phyloP scores from a whole-genome alignment of 2,888 invertebrate genomes.

The Pecten maximus region DNA sequence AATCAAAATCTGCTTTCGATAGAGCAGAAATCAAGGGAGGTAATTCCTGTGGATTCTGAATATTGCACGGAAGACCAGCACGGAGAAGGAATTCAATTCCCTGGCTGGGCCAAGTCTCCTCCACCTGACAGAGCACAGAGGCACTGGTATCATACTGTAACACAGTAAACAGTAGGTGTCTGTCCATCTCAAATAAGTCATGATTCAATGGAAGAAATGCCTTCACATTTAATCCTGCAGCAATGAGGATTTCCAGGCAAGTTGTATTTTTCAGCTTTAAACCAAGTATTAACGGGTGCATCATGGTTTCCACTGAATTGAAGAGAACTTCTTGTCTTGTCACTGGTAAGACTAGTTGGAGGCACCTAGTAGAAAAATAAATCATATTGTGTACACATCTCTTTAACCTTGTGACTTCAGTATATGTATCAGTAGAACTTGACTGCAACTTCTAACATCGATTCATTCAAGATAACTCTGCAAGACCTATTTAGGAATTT shows the following conservation, averaged over 20 bases:
- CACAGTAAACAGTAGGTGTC: constrained; percentile 54
- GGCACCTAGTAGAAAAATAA: constrained; percentile 66
- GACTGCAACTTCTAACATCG: too few relatives aligned
- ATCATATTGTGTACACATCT: neutral
- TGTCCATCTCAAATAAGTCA: constrained; percentile 49
- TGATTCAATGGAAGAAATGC: constrained; percentile 54
- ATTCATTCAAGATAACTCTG: too few relatives aligned
- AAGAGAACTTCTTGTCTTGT: constrained; percentile 62
- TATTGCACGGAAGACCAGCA: constrained; percentile 65
- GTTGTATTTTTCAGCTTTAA: constrained; percentile 60
- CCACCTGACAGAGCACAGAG: constrained; percentile 61
- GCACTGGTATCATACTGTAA: constrained; percentile 53
- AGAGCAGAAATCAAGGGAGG: constrained; percentile 73
- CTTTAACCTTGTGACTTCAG: neutral
- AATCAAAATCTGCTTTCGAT: constrained; percentile 57
- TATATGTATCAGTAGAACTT: too few relatives aligned
- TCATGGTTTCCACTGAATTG: constrained; percentile 53
- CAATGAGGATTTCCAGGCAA: constrained; percentile 61
- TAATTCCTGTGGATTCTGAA: constrained; percentile 61
- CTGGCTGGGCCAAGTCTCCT: constrained; percentile 56
- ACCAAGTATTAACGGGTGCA: constrained; percentile 66
- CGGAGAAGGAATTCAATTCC: constrained; percentile 65
- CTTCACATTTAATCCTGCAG: constrained; percentile 58
- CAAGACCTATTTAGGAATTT: too few relatives aligned
- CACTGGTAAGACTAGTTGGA: constrained; percentile 67